Percentiles rank a stretch among this genome's conserved stretches.
phyloP scores from a whole-genome alignment of 2,797 vertebrate genomes.

The Gambelia wislizenii region DNA sequence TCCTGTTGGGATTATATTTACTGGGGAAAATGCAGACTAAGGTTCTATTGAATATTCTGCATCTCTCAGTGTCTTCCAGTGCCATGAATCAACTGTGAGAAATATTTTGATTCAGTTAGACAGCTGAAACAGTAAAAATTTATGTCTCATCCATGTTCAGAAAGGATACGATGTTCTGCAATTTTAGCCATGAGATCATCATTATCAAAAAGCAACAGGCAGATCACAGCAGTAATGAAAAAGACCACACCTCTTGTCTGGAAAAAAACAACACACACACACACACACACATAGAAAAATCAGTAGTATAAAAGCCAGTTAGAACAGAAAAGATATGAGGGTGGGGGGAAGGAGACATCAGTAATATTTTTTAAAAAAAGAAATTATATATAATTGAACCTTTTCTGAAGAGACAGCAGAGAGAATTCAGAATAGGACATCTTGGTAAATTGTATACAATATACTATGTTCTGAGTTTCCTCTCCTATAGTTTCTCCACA shows the following conservation, averaged over 20 bases:
- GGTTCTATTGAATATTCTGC: background rate
- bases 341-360: background rate
- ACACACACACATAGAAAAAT: background rate
- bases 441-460: background rate
- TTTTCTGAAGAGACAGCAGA: background rate
- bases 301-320: background rate
- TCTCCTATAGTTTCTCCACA: background rate
- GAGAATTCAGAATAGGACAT: background rate
- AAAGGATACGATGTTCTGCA: slow-evolving; percentile 99
- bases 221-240: slow-evolving; percentile 96
- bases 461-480: background rate
- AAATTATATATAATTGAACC: background rate
- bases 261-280: too few species aligned
- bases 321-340: too few species aligned
- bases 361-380: background rate
- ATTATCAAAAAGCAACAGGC: slow-evolving; percentile 96
- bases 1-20: background rate
- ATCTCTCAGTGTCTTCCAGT: background rate
- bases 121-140: background rate
- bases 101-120: background rate
- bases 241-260: slow-evolving; percentile 95
- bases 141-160: background rate
- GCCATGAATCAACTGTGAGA: background rate
- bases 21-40: background rate
- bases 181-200: slow-evolving; percentile 99